Base-by-base conservation (phyloP, 2,888 invertebrate species). In the Harmothoe impar region DNA sequence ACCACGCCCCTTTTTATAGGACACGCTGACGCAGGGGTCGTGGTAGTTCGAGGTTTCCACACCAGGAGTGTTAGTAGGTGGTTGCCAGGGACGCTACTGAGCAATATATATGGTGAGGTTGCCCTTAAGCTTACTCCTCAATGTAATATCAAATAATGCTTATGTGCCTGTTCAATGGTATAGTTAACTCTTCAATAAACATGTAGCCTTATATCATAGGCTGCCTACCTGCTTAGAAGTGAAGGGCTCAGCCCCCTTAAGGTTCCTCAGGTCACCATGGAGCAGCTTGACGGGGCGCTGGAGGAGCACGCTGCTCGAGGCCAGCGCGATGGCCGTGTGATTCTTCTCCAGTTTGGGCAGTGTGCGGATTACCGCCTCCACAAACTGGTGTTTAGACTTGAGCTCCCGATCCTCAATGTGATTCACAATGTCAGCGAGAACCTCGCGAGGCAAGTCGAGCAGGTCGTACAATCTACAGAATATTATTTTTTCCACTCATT, bases 221-320 rank as follows among this genome's bases (percentile, higher is more conserved):
- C 43, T 62, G 15, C 89, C 0, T 29, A 89, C 89, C 89, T 89
- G 89, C 23, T 72, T 89, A 68, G 89, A 17, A 15, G 62, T 62
- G 35, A 68, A 62, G 25, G 89, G 72, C 68, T 68, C 68, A n/a
- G 35, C 29, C 7, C 43, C 52, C 72, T 68, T 89, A 33, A 0
- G 3, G 31, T 35, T 56, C 68, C 29, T 89, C 31, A 68, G 68
- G 43, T 72, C 35, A 29, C 85, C 86, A 23, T 86, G 25, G 54
- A 90, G 90, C 54, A 94, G 93, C 56, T 91, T 93, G 52, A 94
- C 91, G 72, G 94, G 94, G 72, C 93, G 93, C 92, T 94, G 94
- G 81, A 93, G 93, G 25, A 95, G 91, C n/a, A 94, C 92, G 52
- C 94, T 94, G 62, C 93, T 91, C 56, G 93, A 93, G 35, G 92